Percentiles rank a stretch among this genome's conserved stretches.
These are phyloP conservation scores for Lasioglossum albipes DNA, from an alignment of 1,140 invertebrate genomes.

Conservation along the genomic window DNA sequence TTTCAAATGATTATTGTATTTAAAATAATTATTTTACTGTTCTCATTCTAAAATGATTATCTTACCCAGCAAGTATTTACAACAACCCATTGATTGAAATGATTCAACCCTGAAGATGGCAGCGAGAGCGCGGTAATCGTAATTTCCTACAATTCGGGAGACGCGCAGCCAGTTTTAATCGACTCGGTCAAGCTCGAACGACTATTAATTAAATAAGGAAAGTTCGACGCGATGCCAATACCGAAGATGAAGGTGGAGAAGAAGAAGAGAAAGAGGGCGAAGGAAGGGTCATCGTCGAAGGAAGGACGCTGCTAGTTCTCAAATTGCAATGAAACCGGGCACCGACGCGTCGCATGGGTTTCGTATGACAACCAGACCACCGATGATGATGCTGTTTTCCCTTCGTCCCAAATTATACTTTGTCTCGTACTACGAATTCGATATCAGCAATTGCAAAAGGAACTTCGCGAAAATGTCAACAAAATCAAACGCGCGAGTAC, in stretches of 20 bases:
- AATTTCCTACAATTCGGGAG: too few relatives aligned
- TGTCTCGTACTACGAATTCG: conserved; percentile 14
- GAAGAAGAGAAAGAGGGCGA: conserved; percentile 29
- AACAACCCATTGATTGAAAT: too few relatives aligned
- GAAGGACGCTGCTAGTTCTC: conserved; percentile 74
- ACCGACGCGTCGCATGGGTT: conserved; percentile 73
- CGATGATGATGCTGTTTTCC: conserved; percentile 73
- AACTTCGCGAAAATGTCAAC: neutral
- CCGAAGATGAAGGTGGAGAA: conserved; percentile 26
- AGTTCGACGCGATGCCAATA: neutral
- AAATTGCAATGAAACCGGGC: conserved; percentile 79
- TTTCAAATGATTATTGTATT: too few relatives aligned
- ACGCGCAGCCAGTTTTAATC: too few relatives aligned
- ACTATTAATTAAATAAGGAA: neutral
- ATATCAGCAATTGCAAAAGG: neutral
- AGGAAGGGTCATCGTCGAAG: conserved; percentile 58
- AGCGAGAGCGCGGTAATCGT: too few relatives aligned
- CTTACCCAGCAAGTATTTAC: too few relatives aligned
- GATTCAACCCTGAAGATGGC: too few relatives aligned
- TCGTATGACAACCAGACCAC: conserved; percentile 78
- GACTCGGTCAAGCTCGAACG: too few relatives aligned
- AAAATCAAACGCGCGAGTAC: too few relatives aligned
- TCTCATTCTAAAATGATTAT: too few relatives aligned
- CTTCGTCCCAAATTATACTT: conserved; percentile 53
- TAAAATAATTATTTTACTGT: too few relatives aligned